Evolutionary conservation across 2,797 vertebrate genomes (phyloP).

Genomic region (Erithacus rubecula): DNA sequence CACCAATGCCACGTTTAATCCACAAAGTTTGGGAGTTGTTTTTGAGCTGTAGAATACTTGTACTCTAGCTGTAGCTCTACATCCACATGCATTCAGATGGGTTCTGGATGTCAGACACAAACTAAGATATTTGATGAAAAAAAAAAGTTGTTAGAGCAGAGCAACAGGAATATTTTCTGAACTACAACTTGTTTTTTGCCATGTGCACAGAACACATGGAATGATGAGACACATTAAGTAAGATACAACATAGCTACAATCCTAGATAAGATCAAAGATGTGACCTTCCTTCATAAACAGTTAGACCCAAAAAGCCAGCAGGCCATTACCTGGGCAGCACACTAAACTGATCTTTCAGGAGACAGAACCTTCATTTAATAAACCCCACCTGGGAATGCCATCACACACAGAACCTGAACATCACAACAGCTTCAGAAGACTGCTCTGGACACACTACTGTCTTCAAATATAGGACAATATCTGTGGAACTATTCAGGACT

Average conservation of each 20-base stretch:
- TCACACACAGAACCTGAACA: background rate
- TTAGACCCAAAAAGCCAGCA: background rate
- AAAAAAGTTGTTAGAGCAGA: background rate
- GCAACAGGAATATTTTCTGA: background rate
- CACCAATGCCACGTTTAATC: background rate
- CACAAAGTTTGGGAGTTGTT: background rate
- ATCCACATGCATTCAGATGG: background rate
- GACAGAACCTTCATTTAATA: background rate
- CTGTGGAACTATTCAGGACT: background rate
- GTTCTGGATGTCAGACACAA: background rate
- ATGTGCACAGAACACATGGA: background rate
- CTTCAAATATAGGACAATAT: background rate
- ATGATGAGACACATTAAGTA: background rate
- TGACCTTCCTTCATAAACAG: background rate
- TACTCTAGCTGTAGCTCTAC: background rate
- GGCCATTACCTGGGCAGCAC: background rate
- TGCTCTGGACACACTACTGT: background rate
- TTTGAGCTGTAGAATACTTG: background rate
- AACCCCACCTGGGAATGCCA: background rate
- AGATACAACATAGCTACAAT: background rate
- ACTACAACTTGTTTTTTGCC: background rate
- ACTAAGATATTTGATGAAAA: background rate
- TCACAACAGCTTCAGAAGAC: background rate
- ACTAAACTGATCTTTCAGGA: background rate
- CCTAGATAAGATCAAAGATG: background rate